These are phyloP conservation scores for Tachina lurida DNA, from an alignment of 2,888 invertebrate genomes.

Conservation along the genomic window DNA sequence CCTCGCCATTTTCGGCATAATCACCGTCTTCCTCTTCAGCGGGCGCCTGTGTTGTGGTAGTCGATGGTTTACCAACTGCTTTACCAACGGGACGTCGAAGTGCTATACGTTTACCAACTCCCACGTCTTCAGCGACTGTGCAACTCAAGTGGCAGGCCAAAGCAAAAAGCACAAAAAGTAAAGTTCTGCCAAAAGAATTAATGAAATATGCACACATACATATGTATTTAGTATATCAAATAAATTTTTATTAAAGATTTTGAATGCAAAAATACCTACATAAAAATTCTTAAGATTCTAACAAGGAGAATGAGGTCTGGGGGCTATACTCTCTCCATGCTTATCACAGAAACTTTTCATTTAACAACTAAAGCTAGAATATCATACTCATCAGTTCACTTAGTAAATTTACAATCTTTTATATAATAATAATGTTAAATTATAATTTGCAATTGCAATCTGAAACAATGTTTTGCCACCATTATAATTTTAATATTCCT, in stretches of 20 bases:
- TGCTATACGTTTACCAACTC: slow-evolving; percentile 76
- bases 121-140: slow-evolving; percentile 76
- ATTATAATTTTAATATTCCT: no score
- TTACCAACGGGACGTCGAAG: slow-evolving; percentile 79
- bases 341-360: neutral
- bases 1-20: slow-evolving; percentile 85
- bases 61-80: slow-evolving; percentile 77
- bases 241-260: no score
- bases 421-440: no score
- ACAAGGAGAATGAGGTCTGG: no score
- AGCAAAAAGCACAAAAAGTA: slow-evolving; percentile 77
- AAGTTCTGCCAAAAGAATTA: slow-evolving; percentile 74
- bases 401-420: no score
- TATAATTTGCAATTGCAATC: no score
- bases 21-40: slow-evolving; percentile 82
- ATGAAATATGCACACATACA: neutral
- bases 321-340: no score
- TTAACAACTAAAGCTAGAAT: neutral
- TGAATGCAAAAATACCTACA: no score
- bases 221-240: no score
- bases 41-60: slow-evolving; percentile 78
- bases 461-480: no score
- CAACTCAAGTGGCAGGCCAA: slow-evolving; percentile 76
- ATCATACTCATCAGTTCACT: no score
- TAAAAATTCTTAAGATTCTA: no score